A percentile compares a stretch with the other conserved stretches of the same genome.
Conservation (phyloP, 2,888 invertebrate species). For the Lasioglossum malachurum region DNA sequence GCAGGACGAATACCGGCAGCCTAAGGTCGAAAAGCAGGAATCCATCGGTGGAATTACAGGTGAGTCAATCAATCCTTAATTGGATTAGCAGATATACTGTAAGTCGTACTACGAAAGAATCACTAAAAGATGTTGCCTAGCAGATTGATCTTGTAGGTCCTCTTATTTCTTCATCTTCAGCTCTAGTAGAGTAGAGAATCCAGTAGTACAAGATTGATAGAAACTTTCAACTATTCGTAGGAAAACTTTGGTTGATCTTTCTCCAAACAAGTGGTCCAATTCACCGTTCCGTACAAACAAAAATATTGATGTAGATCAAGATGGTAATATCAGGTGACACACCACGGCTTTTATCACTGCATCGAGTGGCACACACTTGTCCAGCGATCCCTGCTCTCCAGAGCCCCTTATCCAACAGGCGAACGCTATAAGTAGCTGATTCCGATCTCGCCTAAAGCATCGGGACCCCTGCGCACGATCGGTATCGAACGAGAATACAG, state of each 20-base stretch:
- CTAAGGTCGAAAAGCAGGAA: conserved; percentile 76
- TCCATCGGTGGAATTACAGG: conserved; percentile 66
- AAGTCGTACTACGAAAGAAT: not conserved
- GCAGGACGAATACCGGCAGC: conserved; percentile 79
- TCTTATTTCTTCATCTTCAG: not conserved
- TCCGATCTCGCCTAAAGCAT: not conserved
- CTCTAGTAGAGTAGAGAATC: not conserved
- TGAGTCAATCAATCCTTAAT: conserved; percentile 34
- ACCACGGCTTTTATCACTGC: not conserved
- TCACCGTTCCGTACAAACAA: not conserved
- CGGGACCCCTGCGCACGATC: conserved; percentile 2
- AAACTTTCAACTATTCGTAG: not conserved
- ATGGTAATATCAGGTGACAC: not conserved
- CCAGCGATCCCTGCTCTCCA: not conserved
- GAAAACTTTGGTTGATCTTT: not conserved
- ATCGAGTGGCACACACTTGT: not conserved
- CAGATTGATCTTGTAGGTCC: not conserved
- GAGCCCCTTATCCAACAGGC: not conserved
- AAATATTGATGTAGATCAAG: not conserved
- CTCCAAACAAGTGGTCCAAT: not conserved
- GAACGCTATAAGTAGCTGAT: not conserved
- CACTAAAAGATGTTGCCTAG: not conserved
- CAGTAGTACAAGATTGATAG: not conserved
- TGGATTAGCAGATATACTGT: not conserved
- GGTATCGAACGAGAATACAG: not conserved